Evolutionary conservation across 2,888 invertebrate genomes (phyloP), one percentile per base, ranked within the genome.

Genomic region (Zeuzera pyrina): DNA sequence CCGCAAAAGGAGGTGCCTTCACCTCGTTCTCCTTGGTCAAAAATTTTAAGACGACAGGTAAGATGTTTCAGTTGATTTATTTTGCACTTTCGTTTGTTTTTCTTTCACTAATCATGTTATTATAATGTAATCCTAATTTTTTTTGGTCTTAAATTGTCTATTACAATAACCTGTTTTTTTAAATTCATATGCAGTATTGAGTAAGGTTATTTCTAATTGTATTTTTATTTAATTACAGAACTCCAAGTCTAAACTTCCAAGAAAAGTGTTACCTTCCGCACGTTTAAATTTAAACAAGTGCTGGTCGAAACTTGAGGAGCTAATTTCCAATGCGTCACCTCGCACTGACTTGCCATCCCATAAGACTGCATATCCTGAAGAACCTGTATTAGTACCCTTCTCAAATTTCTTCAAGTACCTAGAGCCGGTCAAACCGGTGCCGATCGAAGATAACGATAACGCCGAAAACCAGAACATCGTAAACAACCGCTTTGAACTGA

Each of bases 261-360:
- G 88, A 40, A 84, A 81, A 49, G 77, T 88, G 54, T 72, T 86
- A 28, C 68, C 72, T 45, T 84, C 86, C 16, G 79, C 87, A 49
- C 84, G 85, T 45, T 85, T 89, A 58, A 88, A 89, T 61, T 74
- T 89, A 42, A 89, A 89, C 68, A 81, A 84, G 62, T 87, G 87
- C 63, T 89, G 88, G 88, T 81, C 85, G 42, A 85, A 85, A 58
- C 85, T 89, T 42, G 88, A 88, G 49, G 84, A 84, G 39, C 63
- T 86, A 43, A 79, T 86, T 57, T 77, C 84, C 47, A 76, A 84
- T 45, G 52, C 76, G 16, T 60, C 70, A 36, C 69, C 78, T 2
- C 71, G 70, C 52, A 47, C 72, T 60, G 71, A 78, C 67, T 76
- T 81, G 60, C 77, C 77, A 70, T 74, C 73, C 56, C 66, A 72